Evolutionary conservation across 2,113 vertebrate species (phyloP).

Genomic region (Corapipo altera): DNA sequence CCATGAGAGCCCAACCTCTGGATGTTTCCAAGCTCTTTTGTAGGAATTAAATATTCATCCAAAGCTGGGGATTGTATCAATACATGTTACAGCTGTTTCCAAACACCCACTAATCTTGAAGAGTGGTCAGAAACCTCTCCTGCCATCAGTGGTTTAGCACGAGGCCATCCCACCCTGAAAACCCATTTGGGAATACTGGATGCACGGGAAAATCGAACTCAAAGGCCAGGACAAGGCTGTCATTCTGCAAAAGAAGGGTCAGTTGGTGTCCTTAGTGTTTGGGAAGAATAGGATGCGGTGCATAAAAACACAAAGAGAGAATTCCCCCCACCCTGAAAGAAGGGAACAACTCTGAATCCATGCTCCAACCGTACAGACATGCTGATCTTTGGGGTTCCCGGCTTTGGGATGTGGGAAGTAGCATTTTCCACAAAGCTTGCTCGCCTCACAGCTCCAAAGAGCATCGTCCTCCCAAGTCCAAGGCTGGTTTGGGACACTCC

Average conservation of each 20-base stretch:
- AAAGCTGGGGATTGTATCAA: not conserved
- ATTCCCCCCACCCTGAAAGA: not conserved
- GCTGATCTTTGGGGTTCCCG: slow-evolving; percentile 45
- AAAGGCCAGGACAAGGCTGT: not conserved
- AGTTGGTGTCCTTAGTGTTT: slow-evolving; percentile 2
- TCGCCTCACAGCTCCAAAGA: slow-evolving; percentile 13
- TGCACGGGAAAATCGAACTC: not conserved
- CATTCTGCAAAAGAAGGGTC: not conserved
- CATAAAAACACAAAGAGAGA: not conserved
- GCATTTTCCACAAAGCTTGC: slow-evolving; percentile 19
- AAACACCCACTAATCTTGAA: not conserved
- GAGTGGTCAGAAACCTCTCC: not conserved
- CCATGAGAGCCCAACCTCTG: not conserved
- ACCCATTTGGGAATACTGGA: not conserved
- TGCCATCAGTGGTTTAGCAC: not conserved
- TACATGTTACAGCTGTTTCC: not conserved
- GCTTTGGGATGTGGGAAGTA: not conserved
- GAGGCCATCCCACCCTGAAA: not conserved
- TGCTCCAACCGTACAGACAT: not conserved
- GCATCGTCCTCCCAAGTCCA: not conserved
- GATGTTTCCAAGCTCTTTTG: not conserved
- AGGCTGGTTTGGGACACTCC: not conserved
- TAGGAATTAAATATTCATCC: not conserved
- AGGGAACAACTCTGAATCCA: not conserved
- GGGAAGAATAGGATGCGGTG: not conserved